These are phyloP conservation scores for Cephus nigrinus DNA, from an alignment of 2,888 invertebrate genomes.

Conservation along the genomic window DNA sequence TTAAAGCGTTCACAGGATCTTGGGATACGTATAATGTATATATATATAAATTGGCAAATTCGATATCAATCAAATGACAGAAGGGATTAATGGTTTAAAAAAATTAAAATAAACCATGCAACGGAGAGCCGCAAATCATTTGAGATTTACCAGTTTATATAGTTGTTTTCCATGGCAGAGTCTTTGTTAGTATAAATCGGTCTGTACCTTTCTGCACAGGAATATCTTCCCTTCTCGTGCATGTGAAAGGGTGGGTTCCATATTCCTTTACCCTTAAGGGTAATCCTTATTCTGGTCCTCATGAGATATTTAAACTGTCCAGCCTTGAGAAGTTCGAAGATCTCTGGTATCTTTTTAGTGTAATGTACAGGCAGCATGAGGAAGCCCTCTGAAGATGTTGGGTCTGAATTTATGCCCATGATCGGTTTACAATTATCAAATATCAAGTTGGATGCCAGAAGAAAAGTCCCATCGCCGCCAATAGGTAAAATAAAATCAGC, in stretches of 20 bases:
- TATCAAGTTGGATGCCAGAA: slow-evolving; percentile 90
- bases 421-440: slow-evolving; percentile 85
- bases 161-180: slow-evolving; percentile 20
- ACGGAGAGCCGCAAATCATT: not conserved
- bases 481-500: slow-evolving; percentile 89
- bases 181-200: slow-evolving; percentile 18
- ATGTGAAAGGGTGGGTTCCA: slow-evolving; percentile 77
- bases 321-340: slow-evolving; percentile 80
- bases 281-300: slow-evolving; percentile 89
- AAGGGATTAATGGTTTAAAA: not conserved
- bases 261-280: slow-evolving; percentile 77
- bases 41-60: not conserved
- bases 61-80: not conserved
- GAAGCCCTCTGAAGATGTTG: slow-evolving; percentile 91
- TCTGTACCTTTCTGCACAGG: slow-evolving; percentile 61
- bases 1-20: not conserved
- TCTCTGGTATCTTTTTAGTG: slow-evolving; percentile 82
- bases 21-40: not conserved
- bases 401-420: slow-evolving; percentile 97
- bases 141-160: slow-evolving; percentile 22
- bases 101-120: slow-evolving; percentile 3
- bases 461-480: slow-evolving; percentile 98
- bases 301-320: slow-evolving; percentile 88
- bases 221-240: slow-evolving; percentile 75
- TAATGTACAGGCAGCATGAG: slow-evolving; percentile 90